Conservation (phyloP, 1,140 invertebrate genomes). For the Heliconius melpomene region DNA sequence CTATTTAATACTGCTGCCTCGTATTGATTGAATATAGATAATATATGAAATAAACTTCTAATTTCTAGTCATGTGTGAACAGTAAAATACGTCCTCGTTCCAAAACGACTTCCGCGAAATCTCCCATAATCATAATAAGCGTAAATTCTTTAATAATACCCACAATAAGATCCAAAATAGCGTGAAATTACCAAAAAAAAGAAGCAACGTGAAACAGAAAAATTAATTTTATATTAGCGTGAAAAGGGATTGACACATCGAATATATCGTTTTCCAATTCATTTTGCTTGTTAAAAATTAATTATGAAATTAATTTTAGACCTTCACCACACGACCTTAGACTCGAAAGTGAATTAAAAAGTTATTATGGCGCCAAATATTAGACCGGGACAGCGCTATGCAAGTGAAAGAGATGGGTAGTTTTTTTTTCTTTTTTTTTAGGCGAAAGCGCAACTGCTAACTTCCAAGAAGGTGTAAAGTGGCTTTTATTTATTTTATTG, state of each 20-base stretch:
- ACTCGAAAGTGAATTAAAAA: conserved; percentile 37
- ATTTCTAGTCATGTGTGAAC: conserved; percentile 55
- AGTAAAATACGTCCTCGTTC: conserved; percentile 60
- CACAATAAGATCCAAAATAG: conserved; percentile 35
- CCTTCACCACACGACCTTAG: conserved; percentile 30
- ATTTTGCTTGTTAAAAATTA: conserved; percentile 45
- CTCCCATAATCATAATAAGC: conserved; percentile 24
- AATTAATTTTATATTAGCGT: conserved; percentile 78
- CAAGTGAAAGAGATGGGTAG: conserved; percentile 39
- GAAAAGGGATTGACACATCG: conserved; percentile 77
- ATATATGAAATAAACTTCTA: conserved; percentile 1
- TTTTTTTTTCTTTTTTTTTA: conserved; percentile 64
- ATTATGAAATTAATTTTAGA: conserved; percentile 17
- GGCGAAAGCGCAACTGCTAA: conserved; percentile 63
- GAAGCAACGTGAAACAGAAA: conserved; percentile 50
- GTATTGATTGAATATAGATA: conserved; percentile 20
- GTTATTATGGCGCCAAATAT: conserved; percentile 41
- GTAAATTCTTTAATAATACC: conserved; percentile 10
- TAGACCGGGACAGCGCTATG: conserved; percentile 51
- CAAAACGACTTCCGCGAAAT: conserved; percentile 56
- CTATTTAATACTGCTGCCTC: not conserved
- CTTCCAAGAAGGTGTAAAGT: conserved; percentile 81
- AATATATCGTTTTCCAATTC: conserved; percentile 78
- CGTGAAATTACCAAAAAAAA: not conserved
- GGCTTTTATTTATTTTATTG: conserved; percentile 80